Evolutionary conservation across 2,888 invertebrate species (phyloP), one percentile per base, ranked within the genome.

Genomic region (Ochropleura plecta): DNA sequence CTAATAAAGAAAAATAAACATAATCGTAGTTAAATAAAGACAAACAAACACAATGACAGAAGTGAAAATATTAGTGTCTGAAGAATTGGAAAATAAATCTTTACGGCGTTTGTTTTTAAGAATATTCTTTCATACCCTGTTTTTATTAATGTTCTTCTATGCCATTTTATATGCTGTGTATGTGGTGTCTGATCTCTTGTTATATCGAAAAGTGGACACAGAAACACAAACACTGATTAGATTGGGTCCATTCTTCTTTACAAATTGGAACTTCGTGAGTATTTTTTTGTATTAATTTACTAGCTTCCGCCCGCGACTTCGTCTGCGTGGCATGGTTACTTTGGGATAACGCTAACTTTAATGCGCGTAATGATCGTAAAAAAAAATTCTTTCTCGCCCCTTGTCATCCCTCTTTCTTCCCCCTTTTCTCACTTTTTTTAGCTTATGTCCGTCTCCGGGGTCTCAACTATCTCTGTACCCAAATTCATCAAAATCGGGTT

Each of bases 191-290:
- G 9, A 7, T 5, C 5, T 20, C 1, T 5, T 49, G 0, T 7
- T 12, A 2, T 20, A 18, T 20, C 40, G 44, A 6, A 18, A 75
- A 57, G 1, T 75, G 7, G 42, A 42, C 44, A 62, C 76, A 7
- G 57, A 48, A 0, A 0, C 48, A 7, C 0, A 14, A 2, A 7
- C 0, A 5, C 0, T 40, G 1, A 0, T 5, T 0, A 76, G 42
- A n/a, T 40, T 16, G 40, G 0, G 0, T 0, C 14, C 76, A 0
- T 3, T 0, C 6, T 78, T 44, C 7, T 0, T 12, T 0, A 78
- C 78, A 0, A 16, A 40, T 20, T 78, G 78, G 78, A 78, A 81
- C 64, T 0, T 53, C n/a, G 78, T 78, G 30, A 78, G 67, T 81
- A 9, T 0, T 18, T 55, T n/a, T 53, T 62, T n/a, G 53, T 44